Evolutionary conservation across 1,140 invertebrate genomes (phyloP), one percentile per base, ranked within the genome.

Genomic region (Meloidogyne chitwoodi): DNA sequence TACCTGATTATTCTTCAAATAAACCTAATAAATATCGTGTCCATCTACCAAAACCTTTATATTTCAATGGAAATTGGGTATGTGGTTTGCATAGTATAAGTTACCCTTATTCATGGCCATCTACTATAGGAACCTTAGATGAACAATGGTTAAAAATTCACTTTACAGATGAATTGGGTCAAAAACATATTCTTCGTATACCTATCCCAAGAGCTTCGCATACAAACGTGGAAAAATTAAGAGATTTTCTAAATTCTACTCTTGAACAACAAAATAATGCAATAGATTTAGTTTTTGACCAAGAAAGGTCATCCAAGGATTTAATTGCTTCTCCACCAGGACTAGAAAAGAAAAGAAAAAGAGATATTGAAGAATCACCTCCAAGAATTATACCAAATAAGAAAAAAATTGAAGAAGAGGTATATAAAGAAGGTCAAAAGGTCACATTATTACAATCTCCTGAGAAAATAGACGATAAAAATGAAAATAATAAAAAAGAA

Each of bases 51-150:
- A 76, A 74, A 26, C 12, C 62, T 12, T 22, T 75, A 16, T 19
- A 48, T 12, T 76, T 76, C 19, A 38, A 64, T n/a, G 74, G 74
- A 19, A 22, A 29, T 6, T 76, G 74, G 74, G 34, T 61, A 6
- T 70, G 66, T 62, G 74, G 74, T 24, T 38, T 76, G 11, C 72
- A 76, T n/a, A n/a, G n/a, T n/a, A n/a, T n/a, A n/a, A n/a, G n/a
- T n/a, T n/a, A n/a, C n/a, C n/a, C n/a, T n/a, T n/a, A n/a, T n/a
- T n/a, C n/a, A n/a, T n/a, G n/a, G n/a, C n/a, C n/a, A n/a, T n/a
- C n/a, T n/a, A n/a, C n/a, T n/a, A n/a, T n/a, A n/a, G n/a, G n/a
- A n/a, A n/a, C n/a, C n/a, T n/a, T n/a, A n/a, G n/a, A n/a, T n/a
- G n/a, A n/a, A n/a, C n/a, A n/a, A n/a, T n/a, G n/a, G n/a, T n/a